phyloP scores from a whole-genome alignment of 2,113 vertebrate species.

The Noturus placidus region DNA sequence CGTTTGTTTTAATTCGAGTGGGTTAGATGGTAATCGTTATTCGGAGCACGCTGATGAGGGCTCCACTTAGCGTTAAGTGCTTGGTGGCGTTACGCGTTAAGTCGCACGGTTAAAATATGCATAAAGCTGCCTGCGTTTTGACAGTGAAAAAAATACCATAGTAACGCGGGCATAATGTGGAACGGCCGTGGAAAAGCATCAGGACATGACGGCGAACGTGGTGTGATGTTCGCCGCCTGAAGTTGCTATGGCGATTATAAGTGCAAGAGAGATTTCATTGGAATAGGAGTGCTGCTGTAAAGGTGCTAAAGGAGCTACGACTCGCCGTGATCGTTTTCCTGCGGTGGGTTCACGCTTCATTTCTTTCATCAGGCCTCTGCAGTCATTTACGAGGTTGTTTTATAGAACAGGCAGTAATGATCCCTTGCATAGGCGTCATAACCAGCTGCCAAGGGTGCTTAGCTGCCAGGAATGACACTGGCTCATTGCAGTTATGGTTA shows the following conservation, averaged over 20 bases:
- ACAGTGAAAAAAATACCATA: neutral
- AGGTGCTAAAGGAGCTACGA: neutral
- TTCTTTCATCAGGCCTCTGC: conserved; percentile 17
- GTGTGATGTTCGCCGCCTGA: neutral
- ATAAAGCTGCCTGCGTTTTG: conserved; percentile 40
- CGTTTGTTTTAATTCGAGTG: conserved; percentile 60
- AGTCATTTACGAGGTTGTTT: conserved; percentile 15
- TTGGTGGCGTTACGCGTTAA: conserved; percentile 62
- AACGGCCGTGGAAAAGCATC: neutral
- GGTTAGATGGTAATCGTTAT: conserved; percentile 60
- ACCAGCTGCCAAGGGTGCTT: conserved; percentile 5
- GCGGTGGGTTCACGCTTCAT: neutral
- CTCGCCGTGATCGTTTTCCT: neutral
- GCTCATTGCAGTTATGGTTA: neutral
- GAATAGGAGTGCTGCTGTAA: neutral
- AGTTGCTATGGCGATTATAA: neutral
- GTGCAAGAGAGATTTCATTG: neutral
- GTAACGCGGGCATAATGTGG: neutral
- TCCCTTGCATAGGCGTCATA: neutral
- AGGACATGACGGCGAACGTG: neutral
- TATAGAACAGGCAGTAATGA: conserved; percentile 10
- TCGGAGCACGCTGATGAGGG: conserved; percentile 65
- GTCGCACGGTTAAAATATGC: conserved; percentile 66
- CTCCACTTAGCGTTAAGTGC: conserved; percentile 67
- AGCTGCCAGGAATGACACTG: conserved; percentile 11